Base-by-base conservation (phyloP, 2,888 invertebrate genomes). In the Patella ulyssiponensis region DNA sequence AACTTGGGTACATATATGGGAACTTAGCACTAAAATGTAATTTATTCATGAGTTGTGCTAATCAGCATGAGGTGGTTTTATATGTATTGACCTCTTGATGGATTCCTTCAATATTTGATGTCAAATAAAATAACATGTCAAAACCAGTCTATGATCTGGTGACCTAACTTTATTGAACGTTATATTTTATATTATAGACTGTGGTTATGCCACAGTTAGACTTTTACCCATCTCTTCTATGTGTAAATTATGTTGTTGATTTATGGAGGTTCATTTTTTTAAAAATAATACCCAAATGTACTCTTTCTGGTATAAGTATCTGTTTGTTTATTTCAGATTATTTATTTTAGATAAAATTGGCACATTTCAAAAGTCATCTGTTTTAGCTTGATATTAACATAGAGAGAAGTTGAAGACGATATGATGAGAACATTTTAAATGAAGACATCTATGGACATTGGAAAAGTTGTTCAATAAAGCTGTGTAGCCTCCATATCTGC, bases 291-390 rank as follows among this genome's bases (percentile, higher is more conserved):
- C 15, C 14, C 15, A 20, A 11, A 17, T 76, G 14, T 33, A 9
- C 69, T 14, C 20, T 44, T 53, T 20, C 58, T 58, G 20, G 51
- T 74, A 20, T 44, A 53, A 15, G 44, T 70, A 54, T 15, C 3
- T 73, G 79, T 77, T 74, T 75, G 71, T 78, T 52, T 58, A 53
- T 88, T 86, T 76, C 86, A 90, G 90, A 78, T 71, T 80, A 7
- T 90, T 83, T 74, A 87, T 90, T 73, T 72, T 90, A 74, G 87
- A 86, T 9, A 82, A 85, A 73, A 88, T 90, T 76, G 82, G 85
- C 76, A 78, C 76, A 14, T 90, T 90, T 75, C 90, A 90, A 81
- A 88, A 85, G 72, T 78, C 86, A n/a, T 90, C 90, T 23, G 89
- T 90, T 17, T 80, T 77, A 56, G 82, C 81, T 77, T 86, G 86